Evolutionary conservation across 2,888 invertebrate genomes (phyloP), one percentile per base, ranked within the genome.

Genomic region (Syritta pipiens): DNA sequence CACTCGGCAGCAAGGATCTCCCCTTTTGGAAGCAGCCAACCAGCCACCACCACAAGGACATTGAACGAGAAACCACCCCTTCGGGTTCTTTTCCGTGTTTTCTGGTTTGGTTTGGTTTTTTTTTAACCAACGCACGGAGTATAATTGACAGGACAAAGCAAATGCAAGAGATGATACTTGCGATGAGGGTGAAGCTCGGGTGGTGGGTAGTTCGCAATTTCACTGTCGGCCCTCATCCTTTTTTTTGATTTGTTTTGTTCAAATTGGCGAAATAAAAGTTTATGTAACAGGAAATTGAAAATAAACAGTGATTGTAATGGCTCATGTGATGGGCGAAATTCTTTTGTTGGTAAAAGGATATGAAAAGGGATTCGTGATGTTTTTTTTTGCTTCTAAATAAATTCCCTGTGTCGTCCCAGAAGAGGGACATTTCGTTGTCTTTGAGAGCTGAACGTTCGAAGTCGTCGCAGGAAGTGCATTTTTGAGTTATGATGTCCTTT

Each of bases 221-320:
- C 20, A 1, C 12, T 37, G 6, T 24, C n/a, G n/a, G 4, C 30
- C 24, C 28, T 48, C 40, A 51, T 37, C 35, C 44, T 22, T 40
- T 6, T 2, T 30, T 46, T 59, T 24, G 4, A 68, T 28, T 65
- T 59, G 49, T 48, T 49, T 42, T 72, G 60, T 49, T 72, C 62
- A 72, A 60, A 79, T 74, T 74, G 79, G 62, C 79, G 55, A 46
- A 68, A 79, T 79, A 68, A 79, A 74, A 68, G 74, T 79, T 67
- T 72, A 74, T 74, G 74, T 74, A 68, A 68, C 62, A 62, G 79
- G 79, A 79, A 79, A 79, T 79, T 68, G 74, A 72, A 79, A 74
- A 79, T 74, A 79, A 79, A 79, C 79, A 79, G 55, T 55, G 59
- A 71, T 76, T n/a, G n/a, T n/a, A n/a, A n/a, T n/a, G 20, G 20